phyloP scores from a whole-genome alignment of 2,888 invertebrate genomes.

The Vesta saturnalis region DNA sequence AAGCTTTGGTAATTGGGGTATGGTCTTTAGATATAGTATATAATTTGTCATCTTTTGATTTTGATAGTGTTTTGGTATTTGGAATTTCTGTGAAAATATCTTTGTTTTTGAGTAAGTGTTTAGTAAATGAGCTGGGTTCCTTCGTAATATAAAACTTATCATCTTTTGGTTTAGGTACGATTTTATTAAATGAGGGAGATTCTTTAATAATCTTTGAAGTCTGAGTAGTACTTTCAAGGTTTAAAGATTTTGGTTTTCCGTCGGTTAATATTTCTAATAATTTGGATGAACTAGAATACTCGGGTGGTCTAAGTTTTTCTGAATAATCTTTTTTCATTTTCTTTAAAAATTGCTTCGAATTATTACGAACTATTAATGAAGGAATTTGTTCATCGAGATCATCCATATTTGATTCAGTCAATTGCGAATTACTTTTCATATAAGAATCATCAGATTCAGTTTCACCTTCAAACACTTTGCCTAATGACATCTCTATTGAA shows the following conservation, averaged over 20 bases:
- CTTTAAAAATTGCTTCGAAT: slow-evolving; percentile 30
- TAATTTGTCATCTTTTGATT: not conserved
- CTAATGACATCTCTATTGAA: slow-evolving; percentile 18
- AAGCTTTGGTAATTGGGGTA: not conserved
- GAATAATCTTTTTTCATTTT: slow-evolving; percentile 46
- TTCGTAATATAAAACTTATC: not conserved
- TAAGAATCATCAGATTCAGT: not conserved
- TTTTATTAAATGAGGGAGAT: not conserved
- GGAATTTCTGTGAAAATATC: not conserved
- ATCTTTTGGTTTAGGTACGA: not conserved
- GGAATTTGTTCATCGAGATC: slow-evolving; percentile 60
- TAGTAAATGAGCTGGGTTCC: not conserved
- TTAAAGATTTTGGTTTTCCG: slow-evolving; percentile 58
- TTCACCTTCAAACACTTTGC: slow-evolving; percentile 28
- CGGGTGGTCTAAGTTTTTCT: slow-evolving; percentile 50
- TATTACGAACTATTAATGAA: slow-evolving; percentile 21
- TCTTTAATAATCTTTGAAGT: not conserved
- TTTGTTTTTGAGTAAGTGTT: not conserved
- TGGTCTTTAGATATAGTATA: not conserved
- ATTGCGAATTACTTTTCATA: not conserved
- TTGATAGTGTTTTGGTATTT: not conserved
- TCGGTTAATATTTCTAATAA: slow-evolving; percentile 69
- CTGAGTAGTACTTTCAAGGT: slow-evolving; percentile 6
- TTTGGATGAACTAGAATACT: slow-evolving; percentile 64
- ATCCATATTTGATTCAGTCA: slow-evolving; percentile 14